These are phyloP conservation scores for Xiphorhynchus erythropygius DNA, from an alignment of 2,797 vertebrate genomes.

Conservation along the genomic window DNA sequence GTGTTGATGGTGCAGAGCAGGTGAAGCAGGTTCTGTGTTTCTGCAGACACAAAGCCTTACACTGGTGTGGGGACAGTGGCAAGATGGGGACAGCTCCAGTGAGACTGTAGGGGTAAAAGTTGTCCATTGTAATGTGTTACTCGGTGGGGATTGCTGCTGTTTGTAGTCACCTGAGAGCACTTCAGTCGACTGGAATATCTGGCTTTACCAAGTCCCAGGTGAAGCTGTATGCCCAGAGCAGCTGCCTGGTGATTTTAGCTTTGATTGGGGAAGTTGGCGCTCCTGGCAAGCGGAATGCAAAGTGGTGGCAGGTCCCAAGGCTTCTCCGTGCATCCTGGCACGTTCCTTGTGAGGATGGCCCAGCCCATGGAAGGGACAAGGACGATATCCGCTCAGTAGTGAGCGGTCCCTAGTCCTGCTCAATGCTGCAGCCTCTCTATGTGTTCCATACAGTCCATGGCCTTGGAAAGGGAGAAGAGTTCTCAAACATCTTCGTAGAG, in stretches of 20 bases:
- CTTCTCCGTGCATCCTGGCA: neutral
- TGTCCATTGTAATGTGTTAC: neutral
- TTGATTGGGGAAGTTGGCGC: neutral
- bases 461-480: neutral
- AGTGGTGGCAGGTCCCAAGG: neutral
- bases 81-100: neutral
- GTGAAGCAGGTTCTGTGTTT: neutral
- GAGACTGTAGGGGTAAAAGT: neutral
- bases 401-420: neutral
- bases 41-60: neutral
- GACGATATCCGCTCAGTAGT: neutral
- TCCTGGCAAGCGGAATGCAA: slow-evolving; percentile 34
- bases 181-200: slow-evolving; percentile 41
- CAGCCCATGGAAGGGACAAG: neutral
- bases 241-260: neutral
- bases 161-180: neutral
- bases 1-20: neutral
- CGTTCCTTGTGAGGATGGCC: neutral
- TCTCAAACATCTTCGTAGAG: neutral
- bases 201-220: slow-evolving; percentile 5
- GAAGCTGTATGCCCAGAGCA: neutral
- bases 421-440: neutral
- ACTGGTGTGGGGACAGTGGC: accelerated
- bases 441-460: accelerated
- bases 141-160: neutral